Percentiles rank a stretch among this genome's conserved stretches.
Evolutionary conservation across 2,113 vertebrate genomes (phyloP).

Genomic region (Pluvialis apricaria): DNA sequence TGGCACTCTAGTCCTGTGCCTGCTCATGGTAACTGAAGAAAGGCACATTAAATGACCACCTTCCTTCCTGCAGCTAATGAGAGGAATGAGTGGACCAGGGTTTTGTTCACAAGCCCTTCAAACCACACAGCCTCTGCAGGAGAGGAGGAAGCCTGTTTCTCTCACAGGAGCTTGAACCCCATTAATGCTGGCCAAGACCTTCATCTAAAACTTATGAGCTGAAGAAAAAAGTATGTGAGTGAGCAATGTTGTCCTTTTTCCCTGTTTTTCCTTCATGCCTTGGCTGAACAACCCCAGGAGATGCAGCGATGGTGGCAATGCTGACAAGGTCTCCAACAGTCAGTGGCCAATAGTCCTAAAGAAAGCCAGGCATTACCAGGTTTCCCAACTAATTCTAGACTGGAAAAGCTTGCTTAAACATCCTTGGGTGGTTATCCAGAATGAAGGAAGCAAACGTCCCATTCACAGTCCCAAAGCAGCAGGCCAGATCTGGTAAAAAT

Average conservation of each 20-base stretch:
- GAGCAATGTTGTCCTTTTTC: background rate
- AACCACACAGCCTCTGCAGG: background rate
- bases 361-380: background rate
- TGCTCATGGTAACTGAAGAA: background rate
- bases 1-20: background rate
- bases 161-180: background rate
- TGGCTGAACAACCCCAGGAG: background rate
- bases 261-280: background rate
- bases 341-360: background rate
- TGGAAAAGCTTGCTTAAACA: background rate
- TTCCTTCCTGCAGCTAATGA: background rate
- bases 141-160: background rate
- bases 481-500: background rate
- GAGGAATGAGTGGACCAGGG: accelerated
- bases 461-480: background rate
- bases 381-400: background rate
- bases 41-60: background rate
- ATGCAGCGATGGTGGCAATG: background rate
- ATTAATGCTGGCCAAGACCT: background rate
- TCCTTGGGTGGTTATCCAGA: background rate
- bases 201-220: background rate
- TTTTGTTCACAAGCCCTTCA: background rate
- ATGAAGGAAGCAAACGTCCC: background rate
- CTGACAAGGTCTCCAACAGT: background rate
- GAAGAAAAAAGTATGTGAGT: background rate